A percentile compares a stretch with the other conserved stretches of the same genome.
Conservation (phyloP, 2,888 invertebrate genomes). For the Limnephilus marmoratus region DNA sequence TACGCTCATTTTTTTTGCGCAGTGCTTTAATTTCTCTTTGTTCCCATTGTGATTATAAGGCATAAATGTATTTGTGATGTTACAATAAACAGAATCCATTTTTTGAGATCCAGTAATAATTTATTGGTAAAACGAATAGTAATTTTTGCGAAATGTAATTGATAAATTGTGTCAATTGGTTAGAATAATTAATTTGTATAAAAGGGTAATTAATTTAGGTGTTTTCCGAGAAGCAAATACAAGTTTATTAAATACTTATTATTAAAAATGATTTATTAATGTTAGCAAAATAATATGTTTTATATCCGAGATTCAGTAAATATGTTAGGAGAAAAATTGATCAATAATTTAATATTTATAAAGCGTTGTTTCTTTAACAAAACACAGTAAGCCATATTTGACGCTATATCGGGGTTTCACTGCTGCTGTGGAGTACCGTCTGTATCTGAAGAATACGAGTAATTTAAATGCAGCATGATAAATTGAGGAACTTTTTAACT, state of each 20-base stretch:
- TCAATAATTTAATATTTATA: neutral
- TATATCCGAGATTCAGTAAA: neutral
- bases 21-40: too few relatives aligned
- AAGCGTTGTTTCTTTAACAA: neutral
- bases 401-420: neutral
- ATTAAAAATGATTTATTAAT: neutral
- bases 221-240: neutral
- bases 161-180: neutral
- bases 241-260: neutral
- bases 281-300: neutral
- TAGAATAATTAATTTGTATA: too few relatives aligned
- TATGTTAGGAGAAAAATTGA: neutral
- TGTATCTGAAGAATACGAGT: slow-evolving; percentile 28
- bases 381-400: neutral
- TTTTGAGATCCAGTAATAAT: neutral
- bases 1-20: too few relatives aligned
- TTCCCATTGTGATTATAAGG: too few relatives aligned
- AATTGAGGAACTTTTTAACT: slow-evolving; percentile 46
- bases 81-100: neutral
- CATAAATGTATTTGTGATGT: too few relatives aligned
- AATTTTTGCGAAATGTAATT: neutral
- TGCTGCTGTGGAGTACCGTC: neutral
- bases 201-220: too few relatives aligned
- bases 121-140: neutral
- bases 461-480: slow-evolving; percentile 55